Conservation (phyloP, 2,797 vertebrate species). For the Chaunax sp. region DNA sequence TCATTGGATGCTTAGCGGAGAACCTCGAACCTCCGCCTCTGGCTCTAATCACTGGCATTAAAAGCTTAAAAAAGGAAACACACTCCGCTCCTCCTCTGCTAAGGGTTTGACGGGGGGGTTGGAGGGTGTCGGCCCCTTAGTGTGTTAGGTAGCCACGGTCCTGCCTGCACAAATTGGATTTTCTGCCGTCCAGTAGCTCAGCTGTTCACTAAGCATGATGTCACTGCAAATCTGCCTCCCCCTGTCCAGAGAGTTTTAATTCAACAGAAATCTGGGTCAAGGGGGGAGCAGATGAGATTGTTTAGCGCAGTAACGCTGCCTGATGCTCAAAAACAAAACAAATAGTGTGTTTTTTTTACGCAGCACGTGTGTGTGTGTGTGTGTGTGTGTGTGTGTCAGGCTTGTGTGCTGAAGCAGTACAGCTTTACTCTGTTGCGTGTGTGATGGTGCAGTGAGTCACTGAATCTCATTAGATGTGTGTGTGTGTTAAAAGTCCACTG, state of each 20-base stretch:
- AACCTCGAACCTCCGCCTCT: slow-evolving; percentile 42
- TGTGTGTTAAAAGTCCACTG: slow-evolving; percentile 13
- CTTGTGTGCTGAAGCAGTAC: slow-evolving; percentile 13
- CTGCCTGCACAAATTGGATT: slow-evolving; percentile 65
- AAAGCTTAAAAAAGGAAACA: slow-evolving; percentile 49
- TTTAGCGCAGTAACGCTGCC: slow-evolving; percentile 40
- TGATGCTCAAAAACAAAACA: slow-evolving; percentile 48
- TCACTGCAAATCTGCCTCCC: slow-evolving; percentile 26
- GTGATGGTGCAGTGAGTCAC: slow-evolving; percentile 32
- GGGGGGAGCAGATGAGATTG: slow-evolving; percentile 55
- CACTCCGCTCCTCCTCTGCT: slow-evolving; percentile 4
- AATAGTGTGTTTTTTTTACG: slow-evolving; percentile 12
- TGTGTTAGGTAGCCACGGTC: slow-evolving; percentile 44
- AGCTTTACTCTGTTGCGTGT: slow-evolving; percentile 9
- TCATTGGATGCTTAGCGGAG: slow-evolving; percentile 39
- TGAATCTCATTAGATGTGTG: slow-evolving; percentile 30
- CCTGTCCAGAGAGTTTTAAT: slow-evolving; percentile 47
- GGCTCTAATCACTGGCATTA: slow-evolving; percentile 66
- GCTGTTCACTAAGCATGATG: slow-evolving; percentile 47
- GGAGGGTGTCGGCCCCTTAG: slow-evolving; percentile 24
- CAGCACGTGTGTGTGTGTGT: slow-evolving; percentile 8
- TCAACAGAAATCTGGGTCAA: slow-evolving; percentile 66
- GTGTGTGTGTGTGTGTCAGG: background rate
- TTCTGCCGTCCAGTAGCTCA: slow-evolving; percentile 58
- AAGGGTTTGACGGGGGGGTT: slow-evolving; percentile 15